Conservation (phyloP, 2,797 vertebrate species). For the Rousettus madagascariensis region DNA sequence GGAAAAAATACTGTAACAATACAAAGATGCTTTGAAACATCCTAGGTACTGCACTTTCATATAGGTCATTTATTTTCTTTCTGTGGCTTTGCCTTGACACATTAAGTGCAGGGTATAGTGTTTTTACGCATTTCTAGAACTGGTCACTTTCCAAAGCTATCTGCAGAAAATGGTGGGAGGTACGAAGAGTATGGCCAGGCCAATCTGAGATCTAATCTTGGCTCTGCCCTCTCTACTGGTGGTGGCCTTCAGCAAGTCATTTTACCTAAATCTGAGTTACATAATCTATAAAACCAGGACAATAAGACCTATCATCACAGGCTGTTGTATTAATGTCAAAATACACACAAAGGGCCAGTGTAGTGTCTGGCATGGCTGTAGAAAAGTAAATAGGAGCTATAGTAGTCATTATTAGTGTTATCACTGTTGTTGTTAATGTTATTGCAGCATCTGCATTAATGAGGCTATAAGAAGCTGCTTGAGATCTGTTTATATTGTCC, state of each 20-base stretch:
- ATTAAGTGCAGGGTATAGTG: not conserved
- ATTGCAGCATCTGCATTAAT: not conserved
- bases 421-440: too few species aligned
- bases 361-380: not conserved
- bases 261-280: not conserved
- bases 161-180: not conserved
- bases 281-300: not conserved
- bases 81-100: not conserved
- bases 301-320: not conserved
- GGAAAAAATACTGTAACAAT: not conserved
- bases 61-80: not conserved
- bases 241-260: not conserved
- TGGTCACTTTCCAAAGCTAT: not conserved
- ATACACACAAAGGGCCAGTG: not conserved
- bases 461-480: not conserved
- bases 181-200: not conserved
- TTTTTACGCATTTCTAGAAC: not conserved
- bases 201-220: not conserved
- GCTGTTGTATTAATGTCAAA: not conserved
- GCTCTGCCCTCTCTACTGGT: not conserved
- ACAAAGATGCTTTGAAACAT: not conserved
- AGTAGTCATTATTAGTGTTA: accelerated
- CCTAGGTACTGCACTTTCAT: not conserved
- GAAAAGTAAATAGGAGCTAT: not conserved
- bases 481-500: not conserved